Percentiles rank a stretch among this genome's conserved stretches.
phyloP scores from a whole-genome alignment of 2,797 vertebrate species.

The Alca torda region DNA sequence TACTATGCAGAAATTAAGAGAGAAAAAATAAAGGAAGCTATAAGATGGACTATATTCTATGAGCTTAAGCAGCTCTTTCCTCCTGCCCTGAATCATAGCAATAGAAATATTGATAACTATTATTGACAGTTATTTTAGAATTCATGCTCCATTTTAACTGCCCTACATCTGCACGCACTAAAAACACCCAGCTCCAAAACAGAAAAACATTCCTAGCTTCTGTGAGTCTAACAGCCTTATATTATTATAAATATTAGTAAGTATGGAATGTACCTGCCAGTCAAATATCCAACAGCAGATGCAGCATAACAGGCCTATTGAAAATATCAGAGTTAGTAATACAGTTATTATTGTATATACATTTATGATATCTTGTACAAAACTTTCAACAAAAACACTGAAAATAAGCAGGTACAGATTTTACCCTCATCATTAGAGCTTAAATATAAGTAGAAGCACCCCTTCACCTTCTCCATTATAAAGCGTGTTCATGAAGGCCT shows the following conservation, averaged over 20 bases:
- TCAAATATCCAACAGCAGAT: slow-evolving; percentile 92
- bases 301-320: slow-evolving; percentile 95
- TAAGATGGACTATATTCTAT: not conserved
- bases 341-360: not conserved
- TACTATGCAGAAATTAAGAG: not conserved
- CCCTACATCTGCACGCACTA: not conserved
- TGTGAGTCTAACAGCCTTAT: not conserved
- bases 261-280: slow-evolving; percentile 82
- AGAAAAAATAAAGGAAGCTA: not conserved
- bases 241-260: not conserved
- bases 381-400: not conserved
- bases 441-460: not conserved
- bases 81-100: not conserved
- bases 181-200: not conserved
- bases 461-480: not conserved
- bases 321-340: slow-evolving; percentile 1
- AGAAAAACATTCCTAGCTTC: not conserved
- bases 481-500: not conserved
- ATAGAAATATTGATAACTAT: not conserved
- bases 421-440: not conserved
- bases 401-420: not conserved
- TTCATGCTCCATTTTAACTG: not conserved
- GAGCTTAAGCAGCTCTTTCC: not conserved
- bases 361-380: not conserved
- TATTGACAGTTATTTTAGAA: not conserved